Base-by-base conservation (phyloP, 2,113 vertebrate genomes). In the Myotis davidii region DNA sequence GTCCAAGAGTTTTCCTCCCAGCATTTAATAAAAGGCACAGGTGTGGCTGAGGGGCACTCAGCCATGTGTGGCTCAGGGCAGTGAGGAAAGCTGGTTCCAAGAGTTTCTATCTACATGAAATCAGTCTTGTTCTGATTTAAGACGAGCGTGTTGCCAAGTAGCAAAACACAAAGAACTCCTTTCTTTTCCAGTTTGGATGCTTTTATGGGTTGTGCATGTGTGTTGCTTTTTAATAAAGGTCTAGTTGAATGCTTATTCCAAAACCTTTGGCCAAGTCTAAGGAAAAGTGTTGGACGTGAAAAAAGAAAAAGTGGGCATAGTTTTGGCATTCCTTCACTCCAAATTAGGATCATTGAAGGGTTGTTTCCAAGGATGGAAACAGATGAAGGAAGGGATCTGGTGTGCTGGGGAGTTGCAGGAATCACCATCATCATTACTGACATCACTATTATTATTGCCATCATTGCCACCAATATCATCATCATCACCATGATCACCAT, bases 71-170 rank as follows among this genome's bases (percentile, higher is more conserved):
- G 94, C 91, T 88, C 2, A 8, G 64, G 92, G 94, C 92, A 23
- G 83, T 59, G 1, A 56, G 37, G 88, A 70, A 37, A 54, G 42
- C 37, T 17, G 59, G 70, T 65, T 34, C 90, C 32, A 59, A 76
- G 78, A 72, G 54, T 25, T 10, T 76, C 76, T 87, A 69, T 90
- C 61, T 69, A 10, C 0, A 14, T 0, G 4, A 34, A 85, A 87
- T 88, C 78, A 23, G 72, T 18, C 86, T 72, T 93, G 92, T 77
- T 92, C 73, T 85, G 90, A 91, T 91, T 91, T 93, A 76, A 72
- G 73, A 25, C 3, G 6, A 88, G 20, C 67, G 78, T 4, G 10
- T 29, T 77, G 87, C 90, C 83, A 88, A 94, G 87, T n/a, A 77
- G 73, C 42, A 50, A 56, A 77, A 65, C 78, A 79, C 76, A 54